A percentile compares a stretch with the other conserved stretches of the same genome.
Conservation (phyloP, 2,113 vertebrate genomes). For the Macaca fascicularis region T2T-MFA8v1.1 NC_088376.1:201689501-201690000, state of each 20-base stretch:
- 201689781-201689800: conserved; percentile 83
- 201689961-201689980: neutral
- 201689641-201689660: conserved; percentile 85
- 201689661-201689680: conserved; percentile 84
- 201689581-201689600: conserved; percentile 81
- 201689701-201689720: conserved; percentile 62
- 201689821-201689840: conserved; percentile 26
- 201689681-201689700: conserved; percentile 75
- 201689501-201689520: conserved; percentile 81
- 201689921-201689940: conserved; percentile 69
- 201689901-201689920: conserved; percentile 67
- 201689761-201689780: conserved; percentile 36
- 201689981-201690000: neutral
- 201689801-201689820: conserved; percentile 76
- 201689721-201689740: conserved; percentile 73
- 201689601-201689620: conserved; percentile 80
- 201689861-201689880: conserved; percentile 50
- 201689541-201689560: conserved; percentile 79
- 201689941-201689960: conserved; percentile 59
- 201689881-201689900: conserved; percentile 43
- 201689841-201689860: conserved; percentile 56
- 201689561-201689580: conserved; percentile 77
- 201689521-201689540: conserved; percentile 77
- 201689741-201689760: conserved; percentile 79
- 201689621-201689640: conserved; percentile 69